These are phyloP conservation scores for Pseudorhombus dupliciocellatus DNA, from an alignment of 2,113 vertebrate genomes.

Conservation along the genomic window DNA sequence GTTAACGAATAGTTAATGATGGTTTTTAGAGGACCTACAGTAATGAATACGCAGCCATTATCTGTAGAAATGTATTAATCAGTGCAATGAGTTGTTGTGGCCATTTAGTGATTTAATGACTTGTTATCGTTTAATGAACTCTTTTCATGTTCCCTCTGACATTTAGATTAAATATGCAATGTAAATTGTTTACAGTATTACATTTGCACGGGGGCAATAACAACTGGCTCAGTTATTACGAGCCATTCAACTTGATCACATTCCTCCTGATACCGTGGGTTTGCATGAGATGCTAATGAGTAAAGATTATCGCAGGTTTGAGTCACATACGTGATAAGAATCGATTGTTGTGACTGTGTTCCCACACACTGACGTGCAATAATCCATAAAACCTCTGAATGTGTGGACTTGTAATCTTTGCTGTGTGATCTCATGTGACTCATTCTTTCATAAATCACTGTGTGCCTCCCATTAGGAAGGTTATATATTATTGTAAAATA, in stretches of 20 bases:
- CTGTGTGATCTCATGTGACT: slow-evolving; percentile 17
- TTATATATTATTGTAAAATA: slow-evolving; percentile 12
- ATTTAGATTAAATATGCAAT: neutral
- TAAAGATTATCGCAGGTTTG: neutral
- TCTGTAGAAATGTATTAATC: neutral
- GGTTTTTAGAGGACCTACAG: too few species aligned
- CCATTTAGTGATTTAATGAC: neutral
- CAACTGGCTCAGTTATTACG: neutral
- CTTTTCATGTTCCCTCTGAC: neutral
- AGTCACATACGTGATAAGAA: slow-evolving; percentile 8
- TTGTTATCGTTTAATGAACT: neutral
- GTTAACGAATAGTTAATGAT: too few species aligned
- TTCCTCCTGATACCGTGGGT: neutral
- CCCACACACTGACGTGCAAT: neutral
- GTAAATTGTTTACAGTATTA: neutral
- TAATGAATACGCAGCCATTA: neutral
- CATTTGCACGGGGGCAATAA: slow-evolving; percentile 4
- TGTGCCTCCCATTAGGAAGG: slow-evolving; percentile 13
- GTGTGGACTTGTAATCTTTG: slow-evolving; percentile 8
- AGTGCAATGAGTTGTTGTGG: neutral
- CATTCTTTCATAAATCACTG: slow-evolving; percentile 3
- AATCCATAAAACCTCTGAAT: slow-evolving; percentile 34
- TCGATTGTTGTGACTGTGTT: neutral
- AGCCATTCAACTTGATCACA: neutral
- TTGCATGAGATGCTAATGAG: slow-evolving; percentile 16